Percentiles rank a stretch among this genome's conserved stretches.
Evolutionary conservation across 2,113 vertebrate species (phyloP).

Genomic region (Corydoras sp.): DNA sequence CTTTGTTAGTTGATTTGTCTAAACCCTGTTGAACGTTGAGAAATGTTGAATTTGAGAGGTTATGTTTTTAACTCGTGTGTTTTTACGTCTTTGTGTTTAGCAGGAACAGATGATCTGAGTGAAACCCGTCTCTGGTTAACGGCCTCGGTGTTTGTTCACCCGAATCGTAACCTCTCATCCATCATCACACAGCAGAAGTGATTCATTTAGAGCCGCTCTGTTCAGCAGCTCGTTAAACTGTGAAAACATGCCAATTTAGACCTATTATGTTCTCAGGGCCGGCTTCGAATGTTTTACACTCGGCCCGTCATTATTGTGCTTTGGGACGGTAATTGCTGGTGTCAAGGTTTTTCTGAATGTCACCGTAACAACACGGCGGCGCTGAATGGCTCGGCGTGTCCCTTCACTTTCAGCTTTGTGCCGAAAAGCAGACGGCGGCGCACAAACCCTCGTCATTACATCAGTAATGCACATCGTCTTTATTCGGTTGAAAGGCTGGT

Average conservation of each 20-base stretch:
- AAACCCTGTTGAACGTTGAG: too few species aligned
- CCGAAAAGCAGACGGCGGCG: background rate
- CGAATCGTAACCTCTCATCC: slow-evolving; percentile 52
- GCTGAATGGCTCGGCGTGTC: slow-evolving; percentile 41
- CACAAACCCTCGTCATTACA: too few species aligned
- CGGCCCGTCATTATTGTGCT: slow-evolving; percentile 48
- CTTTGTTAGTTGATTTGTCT: background rate
- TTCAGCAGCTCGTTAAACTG: slow-evolving; percentile 50
- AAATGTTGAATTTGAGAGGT: too few species aligned
- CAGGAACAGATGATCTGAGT: background rate
- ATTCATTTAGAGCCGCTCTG: slow-evolving; percentile 43
- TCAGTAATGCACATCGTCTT: too few species aligned
- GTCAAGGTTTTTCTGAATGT: slow-evolving; percentile 38
- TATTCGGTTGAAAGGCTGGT: too few species aligned
- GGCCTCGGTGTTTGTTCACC: slow-evolving; percentile 43
- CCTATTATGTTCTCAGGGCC: slow-evolving; percentile 48
- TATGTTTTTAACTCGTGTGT: background rate
- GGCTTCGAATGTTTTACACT: slow-evolving; percentile 37
- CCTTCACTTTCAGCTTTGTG: slow-evolving; percentile 28
- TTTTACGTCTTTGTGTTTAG: slow-evolving; percentile 5
- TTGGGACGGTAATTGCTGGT: slow-evolving; percentile 41
- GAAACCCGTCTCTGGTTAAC: background rate
- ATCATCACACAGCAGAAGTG: slow-evolving; percentile 49
- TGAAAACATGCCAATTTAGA: slow-evolving; percentile 55
- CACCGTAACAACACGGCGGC: background rate